Conservation (phyloP, 2,888 invertebrate genomes). For the Eilema caniola region DNA sequence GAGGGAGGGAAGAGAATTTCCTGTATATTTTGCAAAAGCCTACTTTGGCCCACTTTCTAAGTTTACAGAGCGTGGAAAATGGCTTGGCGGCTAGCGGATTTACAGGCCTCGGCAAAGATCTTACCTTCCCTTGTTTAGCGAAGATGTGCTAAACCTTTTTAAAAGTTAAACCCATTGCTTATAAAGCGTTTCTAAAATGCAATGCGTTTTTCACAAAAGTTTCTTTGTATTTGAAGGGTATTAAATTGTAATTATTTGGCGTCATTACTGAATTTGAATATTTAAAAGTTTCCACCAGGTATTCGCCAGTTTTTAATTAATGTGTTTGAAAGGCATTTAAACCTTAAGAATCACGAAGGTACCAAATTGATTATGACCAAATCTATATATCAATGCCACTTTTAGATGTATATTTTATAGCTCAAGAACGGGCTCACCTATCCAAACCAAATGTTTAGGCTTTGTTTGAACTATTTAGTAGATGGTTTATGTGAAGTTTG, state of each 20-base stretch:
- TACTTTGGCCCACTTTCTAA: conserved; percentile 84
- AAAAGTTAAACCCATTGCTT: neutral
- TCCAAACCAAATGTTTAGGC: no score
- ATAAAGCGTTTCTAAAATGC: neutral
- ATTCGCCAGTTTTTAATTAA: no score
- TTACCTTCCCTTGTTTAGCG: conserved; percentile 50
- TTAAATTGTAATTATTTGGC: neutral
- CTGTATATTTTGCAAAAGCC: conserved; percentile 80
- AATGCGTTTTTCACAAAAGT: neutral
- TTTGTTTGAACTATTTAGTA: no score
- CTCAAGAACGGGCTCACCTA: no score
- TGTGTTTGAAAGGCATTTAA: no score
- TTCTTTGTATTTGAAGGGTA: neutral
- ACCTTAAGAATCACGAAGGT: no score
- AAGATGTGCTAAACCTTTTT: conserved; percentile 27
- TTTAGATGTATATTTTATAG: no score
- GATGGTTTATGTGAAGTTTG: no score
- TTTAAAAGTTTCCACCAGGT: no score
- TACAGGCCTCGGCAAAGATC: conserved; percentile 71
- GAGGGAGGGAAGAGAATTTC: conserved; percentile 68
- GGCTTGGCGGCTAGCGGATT: conserved; percentile 77
- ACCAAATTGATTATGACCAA: no score
- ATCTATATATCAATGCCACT: no score
- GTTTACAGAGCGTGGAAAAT: conserved; percentile 83
- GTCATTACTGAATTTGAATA: neutral